Conservation (phyloP, 2,888 invertebrate species). For the Allacma fusca region DNA sequence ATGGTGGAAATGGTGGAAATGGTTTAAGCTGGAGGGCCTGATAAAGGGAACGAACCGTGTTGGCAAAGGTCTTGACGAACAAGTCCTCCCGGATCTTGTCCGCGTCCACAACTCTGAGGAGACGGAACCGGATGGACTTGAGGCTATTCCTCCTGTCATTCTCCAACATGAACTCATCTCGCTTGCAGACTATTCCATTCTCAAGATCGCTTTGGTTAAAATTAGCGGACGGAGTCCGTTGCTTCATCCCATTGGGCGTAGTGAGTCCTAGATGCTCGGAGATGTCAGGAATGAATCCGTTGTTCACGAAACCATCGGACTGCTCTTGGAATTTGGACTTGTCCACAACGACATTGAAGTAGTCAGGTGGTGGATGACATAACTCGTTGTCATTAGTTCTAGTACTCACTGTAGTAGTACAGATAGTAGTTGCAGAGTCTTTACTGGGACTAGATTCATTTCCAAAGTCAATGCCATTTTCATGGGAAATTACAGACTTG, state of each 20-base stretch:
- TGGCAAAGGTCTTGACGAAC: slow-evolving; percentile 21
- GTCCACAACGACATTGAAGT: no score
- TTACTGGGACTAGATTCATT: not conserved
- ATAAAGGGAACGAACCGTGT: slow-evolving; percentile 20
- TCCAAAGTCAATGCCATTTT: not conserved
- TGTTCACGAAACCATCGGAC: not conserved
- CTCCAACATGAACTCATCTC: slow-evolving; percentile 27
- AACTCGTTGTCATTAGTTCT: not conserved
- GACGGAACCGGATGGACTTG: slow-evolving; percentile 27
- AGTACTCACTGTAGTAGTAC: no score
- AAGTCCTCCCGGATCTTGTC: slow-evolving; percentile 35
- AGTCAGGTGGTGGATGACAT: not conserved
- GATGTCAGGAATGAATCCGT: slow-evolving; percentile 2
- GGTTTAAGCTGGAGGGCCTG: no score
- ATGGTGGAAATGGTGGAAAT: no score
- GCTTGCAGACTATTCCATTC: not conserved
- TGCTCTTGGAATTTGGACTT: no score
- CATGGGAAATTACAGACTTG: not conserved
- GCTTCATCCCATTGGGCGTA: no score
- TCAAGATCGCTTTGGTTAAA: not conserved
- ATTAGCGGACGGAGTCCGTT: no score
- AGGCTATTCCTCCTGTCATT: slow-evolving; percentile 20
- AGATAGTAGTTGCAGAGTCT: not conserved
- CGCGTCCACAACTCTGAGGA: slow-evolving; percentile 14
- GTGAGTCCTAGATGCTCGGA: no score